Evolutionary conservation across 2,797 vertebrate genomes (phyloP), one percentile per base, ranked within the genome.

Genomic region (Chelon labrosus): DNA sequence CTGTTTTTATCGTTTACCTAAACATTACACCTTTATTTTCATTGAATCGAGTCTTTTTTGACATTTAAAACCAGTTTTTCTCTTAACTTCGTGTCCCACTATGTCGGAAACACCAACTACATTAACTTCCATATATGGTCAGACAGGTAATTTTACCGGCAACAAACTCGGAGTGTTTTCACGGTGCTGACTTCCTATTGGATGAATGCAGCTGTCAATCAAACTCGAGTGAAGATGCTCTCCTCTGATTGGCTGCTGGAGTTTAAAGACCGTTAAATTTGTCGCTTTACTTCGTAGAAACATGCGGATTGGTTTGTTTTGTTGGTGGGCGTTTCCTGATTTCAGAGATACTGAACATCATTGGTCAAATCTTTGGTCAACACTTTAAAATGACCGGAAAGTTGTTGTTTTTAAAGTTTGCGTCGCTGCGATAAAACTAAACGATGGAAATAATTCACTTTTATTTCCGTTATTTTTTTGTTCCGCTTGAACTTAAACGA

Each of bases 221-320:
- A 5, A 0, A 10, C 10, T 19, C 5, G 0, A 1, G 0, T 2
- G 1, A 0, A 3, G 2, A 14, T 16, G 5, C 14, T 6, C 22
- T 27, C 1, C 11, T 73, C 4, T 73, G 75, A 71, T 78, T 80
- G 77, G 71, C 31, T 72, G n/a, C 6, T 3, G 20, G 54, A 38
- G 35, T 76, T 65, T 10, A 39, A 25, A 0, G 20, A 0, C 13
- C 0, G 0, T 0, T 42, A 44, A 0, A 0, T 10, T 0, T 1
- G 25, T 49, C 14, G 10, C 1, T 0, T 44, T 27, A 6, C 0
- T 0, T 66, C 7, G 1, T n/a, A 69, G 3, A 38, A 41, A 7
- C 39, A 6, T 38, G 47, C 19, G 14, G 47, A 64, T 75, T 83
- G 71, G 0, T 53, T 39, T 0, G 22, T 22, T 22, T 22, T 22